Conservation (phyloP, 2,113 vertebrate genomes). For the Tretioscincus oriximinensis region DNA sequence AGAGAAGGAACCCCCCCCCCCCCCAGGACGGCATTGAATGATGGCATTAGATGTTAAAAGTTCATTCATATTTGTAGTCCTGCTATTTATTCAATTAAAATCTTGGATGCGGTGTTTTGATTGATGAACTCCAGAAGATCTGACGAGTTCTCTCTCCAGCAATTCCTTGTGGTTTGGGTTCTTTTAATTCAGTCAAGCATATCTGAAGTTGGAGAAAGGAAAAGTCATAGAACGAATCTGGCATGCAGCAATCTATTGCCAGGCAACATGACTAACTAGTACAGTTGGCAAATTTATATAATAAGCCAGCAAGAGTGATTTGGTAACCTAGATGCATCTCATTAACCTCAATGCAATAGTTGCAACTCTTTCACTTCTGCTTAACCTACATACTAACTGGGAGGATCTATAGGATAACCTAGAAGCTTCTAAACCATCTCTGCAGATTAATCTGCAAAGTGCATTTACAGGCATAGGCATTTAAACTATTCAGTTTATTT, state of each 20-base stretch:
- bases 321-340: slow-evolving; percentile 66
- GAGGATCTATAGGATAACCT: slow-evolving; percentile 43
- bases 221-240: not conserved
- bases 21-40: too few species aligned
- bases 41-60: too few species aligned
- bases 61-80: too few species aligned
- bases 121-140: too few species aligned
- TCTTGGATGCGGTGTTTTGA: too few species aligned
- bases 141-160: too few species aligned
- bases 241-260: slow-evolving; percentile 27
- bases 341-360: slow-evolving; percentile 62
- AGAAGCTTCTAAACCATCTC: slow-evolving; percentile 12
- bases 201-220: not conserved
- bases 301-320: slow-evolving; percentile 39
- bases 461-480: not conserved
- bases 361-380: slow-evolving; percentile 44
- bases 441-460: slow-evolving; percentile 35
- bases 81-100: too few species aligned
- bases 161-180: not conserved
- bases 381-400: slow-evolving; percentile 46
- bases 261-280: slow-evolving; percentile 36
- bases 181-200: not conserved
- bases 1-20: too few species aligned
- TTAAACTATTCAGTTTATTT: not conserved
- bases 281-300: slow-evolving; percentile 37